A percentile compares a stretch with the other conserved stretches of the same genome.
Evolutionary conservation across 2,888 invertebrate species (phyloP).

Genomic region (Aromia moschata): DNA sequence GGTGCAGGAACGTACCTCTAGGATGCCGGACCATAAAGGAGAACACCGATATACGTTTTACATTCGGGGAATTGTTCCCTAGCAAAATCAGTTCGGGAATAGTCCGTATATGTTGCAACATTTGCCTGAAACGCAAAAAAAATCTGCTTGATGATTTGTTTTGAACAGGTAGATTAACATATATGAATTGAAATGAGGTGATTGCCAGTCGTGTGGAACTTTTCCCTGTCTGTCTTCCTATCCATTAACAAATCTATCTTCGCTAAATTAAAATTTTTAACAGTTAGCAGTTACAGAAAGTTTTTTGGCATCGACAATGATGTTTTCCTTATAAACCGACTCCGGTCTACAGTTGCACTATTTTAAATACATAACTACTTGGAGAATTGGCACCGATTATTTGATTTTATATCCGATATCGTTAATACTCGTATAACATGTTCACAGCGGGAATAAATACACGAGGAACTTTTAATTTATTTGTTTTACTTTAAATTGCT

Average conservation of each 20-base stretch:
- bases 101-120: slow-evolving; percentile 79
- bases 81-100: slow-evolving; percentile 82
- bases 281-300: neutral
- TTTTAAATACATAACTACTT: too few relatives aligned
- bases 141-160: too few relatives aligned
- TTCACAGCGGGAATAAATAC: neutral
- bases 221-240: neutral
- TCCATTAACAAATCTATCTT: neutral
- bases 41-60: slow-evolving; percentile 81
- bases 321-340: neutral
- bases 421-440: neutral
- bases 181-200: too few relatives aligned
- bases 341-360: neutral
- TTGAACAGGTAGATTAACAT: too few relatives aligned
- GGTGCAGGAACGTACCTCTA: slow-evolving; percentile 84
- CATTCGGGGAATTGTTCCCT: slow-evolving; percentile 74
- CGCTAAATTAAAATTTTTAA: neutral
- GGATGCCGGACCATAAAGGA: slow-evolving; percentile 87
- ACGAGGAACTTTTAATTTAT: neutral
- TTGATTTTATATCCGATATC: neutral
- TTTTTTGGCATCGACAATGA: neutral
- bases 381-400: neutral
- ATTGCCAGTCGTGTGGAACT: too few relatives aligned
- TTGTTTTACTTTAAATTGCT: too few relatives aligned
- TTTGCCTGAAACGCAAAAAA: slow-evolving; percentile 71